Evolutionary conservation across 2,888 invertebrate species (phyloP), one percentile per base, ranked within the genome.

Genomic region (Zygaena filipendulae): DNA sequence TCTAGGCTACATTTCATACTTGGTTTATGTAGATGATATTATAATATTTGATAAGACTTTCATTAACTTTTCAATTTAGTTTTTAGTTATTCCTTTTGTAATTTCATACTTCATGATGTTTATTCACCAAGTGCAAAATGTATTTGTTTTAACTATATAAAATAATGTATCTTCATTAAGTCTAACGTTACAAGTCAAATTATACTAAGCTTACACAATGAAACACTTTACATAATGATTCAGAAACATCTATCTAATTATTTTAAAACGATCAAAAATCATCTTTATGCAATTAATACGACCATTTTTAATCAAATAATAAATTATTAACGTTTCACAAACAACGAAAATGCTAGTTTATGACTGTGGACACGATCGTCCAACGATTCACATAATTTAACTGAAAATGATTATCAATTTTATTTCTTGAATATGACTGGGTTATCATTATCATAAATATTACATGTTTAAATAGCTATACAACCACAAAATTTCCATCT

Each of bases 301-400:
- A 70, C 66, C 63, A 70, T 59, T 66, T 59, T 57, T 52, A 57
- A 59, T 51, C 39, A 22, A 16, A 6, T 16, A 16, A 6, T 16
- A 7, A n/a, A 33, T 43, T 37, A 47, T 38, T 29, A 43, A 47
- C 38, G 40, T 46, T 51, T 59, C 57, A 62, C 66, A 66, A 52
- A 67, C 55, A 61, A 32, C 16, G 24, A 46, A 49, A 49, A 60
- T 52, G 44, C 52, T 66, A 57, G 50, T 43, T 44, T n/a, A n/a
- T n/a, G n/a, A n/a, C n/a, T n/a, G 39, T 69, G 77, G 75, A 77
- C 79, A 60, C 75, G 77, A 75, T 71, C 77, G 77, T 61, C 77
- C 77, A 79, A 79, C 77, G 77, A 77, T 49, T 60, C 53, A 4
- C n/a, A n/a, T 36, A 30, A 37, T 31, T 21, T 3, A 13, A 8